A percentile compares a stretch with the other conserved stretches of the same genome.
Conservation (phyloP, 2,888 invertebrate species). For the Alsophila aescularia region DNA sequence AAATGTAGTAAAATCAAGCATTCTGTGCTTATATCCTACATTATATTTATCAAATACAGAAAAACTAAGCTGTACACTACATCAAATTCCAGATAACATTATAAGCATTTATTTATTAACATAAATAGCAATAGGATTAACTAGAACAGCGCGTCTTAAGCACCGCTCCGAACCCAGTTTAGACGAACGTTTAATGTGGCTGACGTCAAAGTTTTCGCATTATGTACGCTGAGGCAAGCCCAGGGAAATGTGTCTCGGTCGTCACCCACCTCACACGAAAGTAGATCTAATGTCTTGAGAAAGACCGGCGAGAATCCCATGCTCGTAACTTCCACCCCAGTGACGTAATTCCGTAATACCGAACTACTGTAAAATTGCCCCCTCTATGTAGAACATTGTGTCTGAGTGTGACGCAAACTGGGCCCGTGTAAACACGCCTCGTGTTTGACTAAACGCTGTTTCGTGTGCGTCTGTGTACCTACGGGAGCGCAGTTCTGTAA, state of each 20-base stretch:
- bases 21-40: no score
- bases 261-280: constrained; percentile 47
- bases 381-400: constrained; percentile 50
- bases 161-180: constrained; percentile 35
- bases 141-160: constrained; percentile 36
- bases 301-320: constrained; percentile 53
- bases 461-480: constrained; percentile 19
- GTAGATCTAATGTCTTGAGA: constrained; percentile 40
- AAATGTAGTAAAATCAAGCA: no score
- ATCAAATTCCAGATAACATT: background rate
- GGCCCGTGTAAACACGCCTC: constrained; percentile 36
- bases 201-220: constrained; percentile 80
- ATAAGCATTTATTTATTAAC: no score
- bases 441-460: constrained; percentile 31
- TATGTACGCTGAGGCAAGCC: constrained; percentile 50
- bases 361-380: constrained; percentile 58
- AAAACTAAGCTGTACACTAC: background rate
- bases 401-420: constrained; percentile 51
- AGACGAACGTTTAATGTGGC: constrained; percentile 50
- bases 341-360: constrained; percentile 45
- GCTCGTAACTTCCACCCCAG: constrained; percentile 37
- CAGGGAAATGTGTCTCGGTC: constrained; percentile 73
- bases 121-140: constrained; percentile 24
- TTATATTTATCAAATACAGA: no score
- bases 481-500: constrained; percentile 14